Evolutionary conservation across 2,888 invertebrate genomes (phyloP), one percentile per base, ranked within the genome.

Genomic region (Chrysotoxum bicinctum): DNA sequence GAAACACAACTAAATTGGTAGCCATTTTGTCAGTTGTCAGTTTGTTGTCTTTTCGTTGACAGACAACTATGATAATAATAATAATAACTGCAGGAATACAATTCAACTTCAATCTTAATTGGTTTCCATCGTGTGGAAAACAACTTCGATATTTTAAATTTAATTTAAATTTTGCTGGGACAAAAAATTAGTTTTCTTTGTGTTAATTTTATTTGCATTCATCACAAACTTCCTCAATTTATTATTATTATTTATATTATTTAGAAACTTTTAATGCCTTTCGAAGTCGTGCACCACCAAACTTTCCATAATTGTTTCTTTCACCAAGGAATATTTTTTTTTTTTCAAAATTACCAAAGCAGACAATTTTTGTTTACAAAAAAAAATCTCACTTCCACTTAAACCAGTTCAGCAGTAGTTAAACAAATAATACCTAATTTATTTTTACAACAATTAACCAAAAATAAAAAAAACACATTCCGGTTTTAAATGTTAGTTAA

Each of bases 221-320:
- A 26, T 60, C 40, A n/a, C 26, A 77, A 52, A 73, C 73, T 83
- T 82, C 73, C 73, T 69, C 32, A 35, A 60, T 68, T 45, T 82
- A 7, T 73, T 56, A 73, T 68, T 68, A 68, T 68, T 73, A 77
- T 69, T 83, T 83, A 73, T 68, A 68, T 68, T 73, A 77, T 69
- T 83, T 83, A 73, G 62, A 52, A 16, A 37, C 12, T 14, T 43
- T 60, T 21, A 68, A 66, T 43, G 10, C 21, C 23, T 37, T 12
- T 30, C 43, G 70, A 66, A 58, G 60, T 60, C 66, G 64, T 64
- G 45, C 64, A 64, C 5, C 19, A 32, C 3, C 45, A 45, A 45
- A 30, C 14, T 45, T 30, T 60, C 40, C 21, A 60, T 4, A 16
- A 12, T 45, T 45, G 26, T 16, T 43, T 19, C 10, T 62, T 19